These are phyloP conservation scores for Ia io DNA, from an alignment of 2,113 vertebrate species.

Conservation along the genomic window DNA sequence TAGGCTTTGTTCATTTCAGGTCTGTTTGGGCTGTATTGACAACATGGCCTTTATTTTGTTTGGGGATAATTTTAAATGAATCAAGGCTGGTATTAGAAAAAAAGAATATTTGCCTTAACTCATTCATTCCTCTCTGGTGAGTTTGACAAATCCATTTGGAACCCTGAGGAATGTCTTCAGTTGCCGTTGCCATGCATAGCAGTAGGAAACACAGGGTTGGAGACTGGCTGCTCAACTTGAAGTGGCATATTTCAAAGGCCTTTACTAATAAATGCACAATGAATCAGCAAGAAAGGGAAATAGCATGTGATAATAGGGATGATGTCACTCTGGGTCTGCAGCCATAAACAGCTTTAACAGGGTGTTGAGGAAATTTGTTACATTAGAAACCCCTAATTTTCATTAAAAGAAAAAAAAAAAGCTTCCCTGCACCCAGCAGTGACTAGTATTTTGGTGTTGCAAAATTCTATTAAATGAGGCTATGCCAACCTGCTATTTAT, in stretches of 20 bases:
- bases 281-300: background rate
- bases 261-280: background rate
- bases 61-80: background rate
- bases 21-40: accelerated
- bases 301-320: accelerated
- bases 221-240: background rate
- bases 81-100: background rate
- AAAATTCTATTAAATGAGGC: background rate
- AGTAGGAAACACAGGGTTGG: accelerated
- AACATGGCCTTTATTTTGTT: background rate
- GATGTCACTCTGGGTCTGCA: background rate
- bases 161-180: background rate
- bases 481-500: background rate
- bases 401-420: background rate
- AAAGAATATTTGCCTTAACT: background rate
- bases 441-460: background rate
- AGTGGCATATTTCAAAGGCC: accelerated
- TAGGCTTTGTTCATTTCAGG: accelerated
- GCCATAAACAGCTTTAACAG: accelerated
- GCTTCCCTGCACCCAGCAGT: background rate
- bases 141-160: background rate
- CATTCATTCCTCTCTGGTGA: background rate
- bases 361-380: background rate
- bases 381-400: constrained; percentile 52
- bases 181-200: background rate